Evolutionary conservation across 1,140 invertebrate species (phyloP).

Genomic region (Drosophila repletoides): DNA sequence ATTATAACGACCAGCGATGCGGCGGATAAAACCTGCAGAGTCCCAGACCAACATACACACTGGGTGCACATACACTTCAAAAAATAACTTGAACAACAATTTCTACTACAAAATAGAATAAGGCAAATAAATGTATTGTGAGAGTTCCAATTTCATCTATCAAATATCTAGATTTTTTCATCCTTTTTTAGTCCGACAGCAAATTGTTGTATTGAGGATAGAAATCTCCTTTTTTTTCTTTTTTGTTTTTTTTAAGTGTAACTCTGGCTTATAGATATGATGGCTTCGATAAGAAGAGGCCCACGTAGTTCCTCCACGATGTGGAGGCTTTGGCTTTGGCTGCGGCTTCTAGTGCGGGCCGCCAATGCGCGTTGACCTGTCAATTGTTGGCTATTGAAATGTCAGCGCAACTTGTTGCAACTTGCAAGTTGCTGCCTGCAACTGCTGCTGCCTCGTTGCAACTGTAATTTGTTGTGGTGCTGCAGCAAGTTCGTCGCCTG

Average conservation of each 20-base stretch:
- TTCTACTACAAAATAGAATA: no score
- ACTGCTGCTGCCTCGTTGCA: neutral
- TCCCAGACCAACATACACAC: no score
- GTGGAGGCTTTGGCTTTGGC: neutral
- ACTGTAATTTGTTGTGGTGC: conserved; percentile 42
- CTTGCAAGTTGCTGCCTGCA: neutral
- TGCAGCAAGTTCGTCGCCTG: conserved; percentile 66
- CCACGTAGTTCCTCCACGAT: neutral
- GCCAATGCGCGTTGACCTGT: conserved; percentile 81
- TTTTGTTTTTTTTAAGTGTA: no score
- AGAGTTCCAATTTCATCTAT: no score
- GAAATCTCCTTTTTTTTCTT: no score
- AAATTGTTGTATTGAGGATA: no score
- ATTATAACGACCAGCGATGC: conserved; percentile 81
- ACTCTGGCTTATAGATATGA: conserved; percentile 56
- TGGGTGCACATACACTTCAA: no score
- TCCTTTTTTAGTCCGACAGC: no score
- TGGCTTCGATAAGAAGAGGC: conserved; percentile 41
- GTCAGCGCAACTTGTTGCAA: conserved; percentile 57
- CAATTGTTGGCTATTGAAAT: conserved; percentile 82
- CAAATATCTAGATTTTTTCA: no score
- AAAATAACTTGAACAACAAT: no score
- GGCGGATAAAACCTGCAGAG: conserved; percentile 24
- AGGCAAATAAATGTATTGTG: no score
- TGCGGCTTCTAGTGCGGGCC: conserved; percentile 29